Base-by-base conservation (phyloP, 2,113 vertebrate genomes). In the Numida meleagris region DNA sequence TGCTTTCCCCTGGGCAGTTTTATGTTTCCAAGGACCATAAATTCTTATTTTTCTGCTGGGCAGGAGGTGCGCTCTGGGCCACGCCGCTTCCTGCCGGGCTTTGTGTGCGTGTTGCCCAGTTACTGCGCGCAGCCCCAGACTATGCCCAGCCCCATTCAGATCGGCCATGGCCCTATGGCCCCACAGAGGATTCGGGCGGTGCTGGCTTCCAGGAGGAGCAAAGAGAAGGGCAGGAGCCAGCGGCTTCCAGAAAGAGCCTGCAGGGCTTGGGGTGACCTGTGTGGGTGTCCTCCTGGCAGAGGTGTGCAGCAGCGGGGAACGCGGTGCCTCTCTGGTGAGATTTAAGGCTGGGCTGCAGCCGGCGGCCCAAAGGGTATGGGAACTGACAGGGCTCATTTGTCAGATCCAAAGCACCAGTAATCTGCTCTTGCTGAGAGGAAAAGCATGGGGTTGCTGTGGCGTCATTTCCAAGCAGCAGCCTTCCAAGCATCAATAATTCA, bases 11-110 rank as follows among this genome's bases (percentile, higher is more conserved):
- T 68, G 68, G 86, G 61, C 86, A 66, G 89, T 89, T 96, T 94
- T 95, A 95, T 95, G 95, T 90, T 95, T 95, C 88, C 85, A 94
- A 86, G 95, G 93, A 88, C 94, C 95, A 95, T 97, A 97, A 97
- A 97, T 97, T 93, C 94, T 95, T 90, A 61, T 93, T 95, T 96
- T 90, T 91, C 61, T 88, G 20, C 89, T 23, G 93, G 85, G 85
- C 91, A 83, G 95, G 95, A 95, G 93, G 90, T 90, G 73, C 86
- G 1, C 91, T 83, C 89, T 81, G 89, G 61, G 18, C 88, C 51
- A 68, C 42, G 5, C 29, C 1, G 36, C 93, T 87, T 94, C 93
- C 94, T 93, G 91, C 34, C 63, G 0, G 72, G 87, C 67, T 95
- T 96, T 97, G 93, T 97, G 92, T 90, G 82, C 24, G 5, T 75